These are phyloP conservation scores for Scomber japonicus DNA, from an alignment of 2,113 vertebrate genomes.

Conservation along the genomic window DNA sequence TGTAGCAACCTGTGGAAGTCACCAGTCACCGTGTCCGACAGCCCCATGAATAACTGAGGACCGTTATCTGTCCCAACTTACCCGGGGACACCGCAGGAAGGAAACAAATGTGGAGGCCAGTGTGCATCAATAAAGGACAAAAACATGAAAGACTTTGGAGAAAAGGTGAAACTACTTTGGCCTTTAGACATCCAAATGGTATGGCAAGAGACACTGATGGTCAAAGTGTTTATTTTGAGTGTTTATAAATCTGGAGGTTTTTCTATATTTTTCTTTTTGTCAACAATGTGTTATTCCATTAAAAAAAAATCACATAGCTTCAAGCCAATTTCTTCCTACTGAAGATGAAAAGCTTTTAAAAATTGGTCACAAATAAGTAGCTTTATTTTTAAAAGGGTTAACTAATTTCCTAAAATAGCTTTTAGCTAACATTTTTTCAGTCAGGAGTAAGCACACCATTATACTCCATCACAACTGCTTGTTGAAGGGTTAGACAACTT, in stretches of 20 bases:
- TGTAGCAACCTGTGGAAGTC: conserved; percentile 44
- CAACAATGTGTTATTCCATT: neutral
- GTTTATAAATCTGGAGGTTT: too few species aligned
- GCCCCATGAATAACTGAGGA: conserved; percentile 73
- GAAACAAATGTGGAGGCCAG: conserved; percentile 66
- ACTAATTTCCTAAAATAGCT: too few species aligned
- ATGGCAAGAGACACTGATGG: neutral
- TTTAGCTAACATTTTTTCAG: too few species aligned
- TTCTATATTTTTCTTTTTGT: too few species aligned
- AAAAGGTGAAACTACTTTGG: conserved; percentile 44
- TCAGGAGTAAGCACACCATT: too few species aligned
- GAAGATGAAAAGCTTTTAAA: too few species aligned
- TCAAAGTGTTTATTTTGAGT: neutral
- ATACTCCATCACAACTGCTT: too few species aligned
- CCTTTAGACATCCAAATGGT: conserved; percentile 1
- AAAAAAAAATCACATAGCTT: too few species aligned
- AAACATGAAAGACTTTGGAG: conserved; percentile 43
- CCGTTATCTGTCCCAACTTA: conserved; percentile 65
- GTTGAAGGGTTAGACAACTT: too few species aligned
- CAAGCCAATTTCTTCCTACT: too few species aligned
- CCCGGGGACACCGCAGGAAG: conserved; percentile 53
- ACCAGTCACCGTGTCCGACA: conserved; percentile 68
- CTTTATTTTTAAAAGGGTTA: too few species aligned
- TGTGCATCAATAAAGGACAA: conserved; percentile 60
- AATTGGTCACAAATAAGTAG: too few species aligned